Evolutionary conservation across 1,140 invertebrate genomes (phyloP).

Genomic region (Gonioctena quinquepunctata): DNA sequence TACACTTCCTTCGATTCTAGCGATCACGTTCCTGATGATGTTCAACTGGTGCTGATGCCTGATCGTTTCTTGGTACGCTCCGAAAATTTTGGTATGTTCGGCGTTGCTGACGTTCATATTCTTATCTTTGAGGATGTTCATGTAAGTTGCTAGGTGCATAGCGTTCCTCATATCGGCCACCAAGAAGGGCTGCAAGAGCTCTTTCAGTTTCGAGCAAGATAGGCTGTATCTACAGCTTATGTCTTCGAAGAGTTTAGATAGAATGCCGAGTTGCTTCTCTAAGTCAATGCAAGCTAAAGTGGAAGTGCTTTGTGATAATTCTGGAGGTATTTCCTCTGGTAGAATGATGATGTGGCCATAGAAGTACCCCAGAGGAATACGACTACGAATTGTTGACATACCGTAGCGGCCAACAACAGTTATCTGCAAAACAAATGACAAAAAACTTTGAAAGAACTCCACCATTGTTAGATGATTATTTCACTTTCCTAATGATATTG

Average conservation of each 20-base stretch:
- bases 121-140: conserved; percentile 65
- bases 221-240: conserved; percentile 83
- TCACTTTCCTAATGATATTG: too few species aligned
- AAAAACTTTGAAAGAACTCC: too few species aligned
- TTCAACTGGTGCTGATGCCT: conserved; percentile 81
- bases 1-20: conserved; percentile 62
- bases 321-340: conserved; percentile 43
- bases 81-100: conserved; percentile 71
- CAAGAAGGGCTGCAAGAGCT: conserved; percentile 73
- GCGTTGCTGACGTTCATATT: conserved; percentile 62
- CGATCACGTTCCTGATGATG: conserved; percentile 72
- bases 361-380: conserved; percentile 89
- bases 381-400: conserved; percentile 85
- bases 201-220: conserved; percentile 78
- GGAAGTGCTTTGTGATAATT: conserved; percentile 21
- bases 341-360: conserved; percentile 83
- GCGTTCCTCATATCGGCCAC: conserved; percentile 77
- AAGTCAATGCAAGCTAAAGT: conserved; percentile 38
- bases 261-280: conserved; percentile 51
- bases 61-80: conserved; percentile 82
- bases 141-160: conserved; percentile 78
- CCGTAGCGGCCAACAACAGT: conserved; percentile 88
- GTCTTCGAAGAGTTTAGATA: conserved; percentile 68
- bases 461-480: too few species aligned
- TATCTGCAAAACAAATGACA: conserved; percentile 57